Base-by-base conservation (phyloP, 2,797 vertebrate genomes). In the Cynodonichthys magdalenae region DNA sequence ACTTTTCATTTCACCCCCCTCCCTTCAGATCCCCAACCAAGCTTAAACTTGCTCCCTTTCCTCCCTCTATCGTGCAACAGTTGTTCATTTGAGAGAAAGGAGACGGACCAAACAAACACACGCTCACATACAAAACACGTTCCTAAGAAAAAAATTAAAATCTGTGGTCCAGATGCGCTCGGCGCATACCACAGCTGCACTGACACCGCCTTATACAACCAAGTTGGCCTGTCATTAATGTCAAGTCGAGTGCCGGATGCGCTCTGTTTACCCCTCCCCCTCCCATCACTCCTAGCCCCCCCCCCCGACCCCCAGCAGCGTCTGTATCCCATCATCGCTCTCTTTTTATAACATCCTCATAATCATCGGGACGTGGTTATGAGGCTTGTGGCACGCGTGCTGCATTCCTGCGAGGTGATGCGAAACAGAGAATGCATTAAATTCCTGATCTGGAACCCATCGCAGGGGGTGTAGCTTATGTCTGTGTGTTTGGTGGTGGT, bases 361-460 rank as follows among this genome's bases (percentile, higher is more conserved):
- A 88, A 87, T 90, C 89, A 89, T 88, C 88, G 60, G 85, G 85
- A 79, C 18, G 66, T 79, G 79, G 90, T 91, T 89, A 90, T 75
- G 90, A 89, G 90, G 90, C 85, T 83, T 91, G 86, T 88, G 88
- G 90, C 89, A 86, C 87, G 82, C 89, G 89, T 69, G 68, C 79
- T 10, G 74, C 92, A 93, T 93, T 93, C 91, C 89, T 87, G 50
- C 63, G 88, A 81, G 71, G 81, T 93, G 92, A 93, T 90, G 91
- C 69, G 85, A 90, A 90, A 87, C 92, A 93, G 89, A 91, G 90
- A 24, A 92, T 92, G 87, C 89, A 87, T 89, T 89, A 87, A 90
- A 92, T 90, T 92, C 88, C 82, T 67, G 79, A 92, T 92, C 90
- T 93, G 92, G 89, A 92, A 90, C 90, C 89, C 90, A 92, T 92